Conservation (phyloP, 2,888 invertebrate species). For the Parascotia fuliginaria region DNA sequence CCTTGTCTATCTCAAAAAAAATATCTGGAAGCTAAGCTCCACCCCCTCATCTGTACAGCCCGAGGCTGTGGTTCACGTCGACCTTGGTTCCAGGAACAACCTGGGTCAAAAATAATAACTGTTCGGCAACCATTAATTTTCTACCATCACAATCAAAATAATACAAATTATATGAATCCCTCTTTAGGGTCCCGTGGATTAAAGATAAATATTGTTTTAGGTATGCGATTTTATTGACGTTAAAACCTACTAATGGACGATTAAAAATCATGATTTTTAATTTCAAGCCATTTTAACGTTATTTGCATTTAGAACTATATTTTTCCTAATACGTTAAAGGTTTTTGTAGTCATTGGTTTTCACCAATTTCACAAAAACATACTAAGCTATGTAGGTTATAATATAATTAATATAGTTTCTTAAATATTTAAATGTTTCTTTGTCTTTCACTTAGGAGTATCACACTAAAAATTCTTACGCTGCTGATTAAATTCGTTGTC, state of each 20-base stretch:
- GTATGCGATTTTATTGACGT: background rate
- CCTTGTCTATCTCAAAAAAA: conserved; percentile 53
- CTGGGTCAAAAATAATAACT: conserved; percentile 68
- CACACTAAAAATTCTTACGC: no score
- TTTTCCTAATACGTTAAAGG: background rate
- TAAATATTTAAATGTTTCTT: no score
- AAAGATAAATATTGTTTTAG: background rate
- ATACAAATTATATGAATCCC: conserved; percentile 71
- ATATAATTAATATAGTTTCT: no score
- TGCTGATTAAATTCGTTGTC: no score
- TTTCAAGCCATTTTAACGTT: no score
- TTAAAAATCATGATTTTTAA: no score
- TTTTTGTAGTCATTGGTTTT: background rate
- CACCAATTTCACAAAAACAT: no score
- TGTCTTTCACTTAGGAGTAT: no score
- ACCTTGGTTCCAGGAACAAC: conserved; percentile 69
- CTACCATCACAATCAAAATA: conserved; percentile 77
- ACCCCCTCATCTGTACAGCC: conserved; percentile 67
- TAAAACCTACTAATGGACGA: no score
- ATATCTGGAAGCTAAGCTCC: conserved; percentile 61
- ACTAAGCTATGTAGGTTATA: no score
- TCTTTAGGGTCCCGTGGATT: conserved; percentile 46
- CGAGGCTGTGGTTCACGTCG: conserved; percentile 55
- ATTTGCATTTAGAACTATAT: background rate
- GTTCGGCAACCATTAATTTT: conserved; percentile 70